A percentile compares a stretch with the other conserved stretches of the same genome.
Conservation (phyloP, 64 coral and sea anemone genomes). For the Porites australiensis region DNA sequence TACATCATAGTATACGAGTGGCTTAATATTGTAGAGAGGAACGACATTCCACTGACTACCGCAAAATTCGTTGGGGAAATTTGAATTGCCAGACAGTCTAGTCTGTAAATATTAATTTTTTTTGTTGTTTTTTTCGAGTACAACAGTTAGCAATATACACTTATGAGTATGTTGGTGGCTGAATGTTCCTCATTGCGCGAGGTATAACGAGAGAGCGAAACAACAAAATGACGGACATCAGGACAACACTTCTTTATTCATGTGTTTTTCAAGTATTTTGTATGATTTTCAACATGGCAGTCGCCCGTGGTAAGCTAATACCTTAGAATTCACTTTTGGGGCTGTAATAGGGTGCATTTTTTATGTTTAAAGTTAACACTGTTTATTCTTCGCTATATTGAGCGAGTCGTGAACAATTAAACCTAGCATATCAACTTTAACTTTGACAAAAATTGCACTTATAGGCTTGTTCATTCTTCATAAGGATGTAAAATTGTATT, state of each 20-base stretch:
- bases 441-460: too few relatives aligned
- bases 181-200: background rate
- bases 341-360: too few relatives aligned
- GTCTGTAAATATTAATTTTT: background rate
- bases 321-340: background rate
- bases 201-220: background rate
- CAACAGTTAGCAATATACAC: background rate
- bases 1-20: background rate
- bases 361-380: too few relatives aligned
- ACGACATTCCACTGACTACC: background rate
- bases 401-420: background rate
- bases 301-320: slow-evolving; percentile 1
- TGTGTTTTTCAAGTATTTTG: background rate
- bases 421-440: too few relatives aligned
- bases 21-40: background rate
- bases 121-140: background rate
- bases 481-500: too few relatives aligned
- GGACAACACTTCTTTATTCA: background rate
- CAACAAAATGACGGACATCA: background rate
- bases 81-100: background rate
- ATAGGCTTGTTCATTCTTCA: too few relatives aligned
- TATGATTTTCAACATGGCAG: background rate
- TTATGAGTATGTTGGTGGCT: background rate
- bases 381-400: too few relatives aligned
- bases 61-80: background rate